Evolutionary conservation across 2,888 invertebrate species (phyloP).

Genomic region (Erebia epiphron): DNA sequence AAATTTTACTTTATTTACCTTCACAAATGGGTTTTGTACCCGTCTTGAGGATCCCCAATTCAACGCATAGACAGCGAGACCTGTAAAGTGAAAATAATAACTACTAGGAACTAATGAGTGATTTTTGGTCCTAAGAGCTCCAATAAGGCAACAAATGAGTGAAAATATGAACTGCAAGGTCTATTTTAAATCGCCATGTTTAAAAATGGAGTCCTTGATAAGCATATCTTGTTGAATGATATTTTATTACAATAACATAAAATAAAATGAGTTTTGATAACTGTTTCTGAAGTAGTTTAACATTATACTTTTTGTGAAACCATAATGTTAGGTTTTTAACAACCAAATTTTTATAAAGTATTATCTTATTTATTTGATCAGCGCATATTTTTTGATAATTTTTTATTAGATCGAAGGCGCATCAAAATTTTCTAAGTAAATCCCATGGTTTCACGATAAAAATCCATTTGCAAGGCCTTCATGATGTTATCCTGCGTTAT

Average conservation of each 20-base stretch:
- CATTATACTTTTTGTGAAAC: conserved; percentile 4
- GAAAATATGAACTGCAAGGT: no score
- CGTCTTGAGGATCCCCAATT: no score
- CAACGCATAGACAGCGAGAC: no score
- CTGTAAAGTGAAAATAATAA: no score
- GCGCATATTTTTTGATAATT: no score
- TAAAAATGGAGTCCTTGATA: not conserved
- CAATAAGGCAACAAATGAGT: no score
- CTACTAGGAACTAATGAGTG: no score
- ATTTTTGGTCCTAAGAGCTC: no score
- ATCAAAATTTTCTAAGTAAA: not conserved
- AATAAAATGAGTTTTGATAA: conserved; percentile 4
- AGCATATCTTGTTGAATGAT: conserved; percentile 4
- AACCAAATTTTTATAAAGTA: conserved; percentile 4
- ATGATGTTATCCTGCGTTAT: conserved; percentile 2
- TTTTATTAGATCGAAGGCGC: not conserved
- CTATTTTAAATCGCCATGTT: no score
- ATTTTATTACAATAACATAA: conserved; percentile 4
- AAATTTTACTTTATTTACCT: no score
- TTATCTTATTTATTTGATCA: not conserved
- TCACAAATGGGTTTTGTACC: no score
- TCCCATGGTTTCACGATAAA: conserved; percentile 4
- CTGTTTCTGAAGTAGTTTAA: conserved; percentile 2
- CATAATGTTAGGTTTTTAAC: conserved; percentile 4
- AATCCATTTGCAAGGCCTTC: conserved; percentile 2